Base-by-base conservation (phyloP, 1,140 invertebrate genomes). In the Panagrolaimus sp. region DNA sequence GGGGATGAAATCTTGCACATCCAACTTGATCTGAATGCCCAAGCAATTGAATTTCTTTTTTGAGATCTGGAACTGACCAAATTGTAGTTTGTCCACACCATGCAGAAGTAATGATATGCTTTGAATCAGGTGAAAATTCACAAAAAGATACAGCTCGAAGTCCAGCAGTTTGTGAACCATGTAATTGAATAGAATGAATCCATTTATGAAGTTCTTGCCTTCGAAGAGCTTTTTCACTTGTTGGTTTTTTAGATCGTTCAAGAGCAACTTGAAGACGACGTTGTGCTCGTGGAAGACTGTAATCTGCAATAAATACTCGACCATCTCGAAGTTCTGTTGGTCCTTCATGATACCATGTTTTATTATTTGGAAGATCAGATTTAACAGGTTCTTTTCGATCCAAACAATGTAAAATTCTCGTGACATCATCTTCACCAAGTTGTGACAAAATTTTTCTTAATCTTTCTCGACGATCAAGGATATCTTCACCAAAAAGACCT, bases 401-500 rank as follows among this genome's bases (percentile, higher is more conserved):
- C 58, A 62, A 68, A 52, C 8, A 70, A 58, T 82, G 77, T 24
- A 83, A 68, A 67, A 82, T 69, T 38, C 68, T 58, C 46, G 72
- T 70, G 1, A 82, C 71, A 70, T 83, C 77, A 55, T 83, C 79
- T 65, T 82, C 80, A 52, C 58, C 68, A 70, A 83, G 52, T 12
- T 64, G 70, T 14, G 80, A 82, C 26, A 82, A 66, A 15, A 82
- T 55, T 24, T 66, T 74, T 58, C 80, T 67, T 9, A 82, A 63
- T 21, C 80, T 69, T 70, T 82, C 80, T 52, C 82, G 72, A 65
- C 82, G 58, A 68, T 83, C 80, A 32, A 81, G 55, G 17, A 79
- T 77, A 66, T 82, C 79, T 69, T 82, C 80, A 15, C 80, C 80
- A 67, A 82, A 82, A 15, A 82, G 63, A 63, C 78, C 78, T 78